Base-by-base conservation (phyloP, 2,888 invertebrate genomes). In the Idaea biselata region DNA sequence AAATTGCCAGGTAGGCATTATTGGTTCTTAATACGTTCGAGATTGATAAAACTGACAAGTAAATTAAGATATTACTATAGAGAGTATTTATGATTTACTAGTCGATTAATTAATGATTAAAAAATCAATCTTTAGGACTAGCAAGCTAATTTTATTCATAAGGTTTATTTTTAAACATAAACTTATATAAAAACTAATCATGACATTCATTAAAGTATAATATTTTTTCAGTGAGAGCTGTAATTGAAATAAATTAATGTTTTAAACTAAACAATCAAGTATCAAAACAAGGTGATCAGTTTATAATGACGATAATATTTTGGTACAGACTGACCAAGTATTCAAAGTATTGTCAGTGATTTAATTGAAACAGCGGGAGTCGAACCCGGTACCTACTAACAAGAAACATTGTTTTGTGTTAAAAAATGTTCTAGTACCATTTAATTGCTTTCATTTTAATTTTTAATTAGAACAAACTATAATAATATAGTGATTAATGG, bases 361-460 rank as follows among this genome's bases (percentile, higher is more conserved):
- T 89, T 91, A 92, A 92, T 91, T 91, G 91, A 91, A 92, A 92
- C 92, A 91, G 92, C 91, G 78, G 91, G 91, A 83, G 88, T 77
- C 84, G 68, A 75, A 72, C 72, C 77, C 78, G 79, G 82, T 82
- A 78, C 79, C 73, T 74, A 71, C 81, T 80, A 44, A 83, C 84
- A 85, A 84, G 84, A 89, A 89, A 89, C 88, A 90, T 88, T 87
- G 87, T 88, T 91, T 88, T 86, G 84, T 84, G 85, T 84, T 78
- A 87, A 91, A 87, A 82, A 81, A 80, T 81, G 76, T 83, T 85
- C 83, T 82, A 82, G 81, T 87, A 82, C 81, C 73, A 78, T 87
- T 86, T 89, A 90, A 90, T 91, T 88, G 88, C 84, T 82, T 86
- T 74, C 79, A 83, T 83, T 58, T 68, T 67, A 83, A 82, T 86